Conservation (phyloP, 2,113 vertebrate genomes). For the Hymenochirus boettgeri region DNA sequence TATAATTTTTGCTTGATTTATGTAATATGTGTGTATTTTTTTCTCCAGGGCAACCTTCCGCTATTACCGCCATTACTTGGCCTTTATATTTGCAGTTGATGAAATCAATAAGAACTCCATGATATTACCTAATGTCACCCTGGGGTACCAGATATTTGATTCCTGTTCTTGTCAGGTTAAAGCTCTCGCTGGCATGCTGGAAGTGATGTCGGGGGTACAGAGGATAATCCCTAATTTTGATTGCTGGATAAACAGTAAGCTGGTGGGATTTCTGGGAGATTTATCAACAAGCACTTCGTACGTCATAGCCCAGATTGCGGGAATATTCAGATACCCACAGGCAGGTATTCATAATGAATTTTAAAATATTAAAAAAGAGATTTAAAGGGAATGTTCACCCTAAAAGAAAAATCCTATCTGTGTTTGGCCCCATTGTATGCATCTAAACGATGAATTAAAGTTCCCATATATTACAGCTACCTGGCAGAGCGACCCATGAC, state of each 20-base stretch:
- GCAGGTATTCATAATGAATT: neutral
- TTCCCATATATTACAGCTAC: too few relatives aligned
- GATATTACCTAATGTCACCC: conserved; percentile 10
- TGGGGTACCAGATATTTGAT: conserved; percentile 12
- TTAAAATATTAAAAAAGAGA: too few relatives aligned
- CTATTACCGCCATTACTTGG: conserved; percentile 12
- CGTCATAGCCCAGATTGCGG: neutral
- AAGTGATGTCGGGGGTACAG: neutral
- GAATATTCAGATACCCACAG: conserved; percentile 12
- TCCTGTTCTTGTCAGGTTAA: conserved; percentile 3
- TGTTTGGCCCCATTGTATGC: too few relatives aligned
- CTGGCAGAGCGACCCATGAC: too few relatives aligned
- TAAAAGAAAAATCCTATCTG: too few relatives aligned
- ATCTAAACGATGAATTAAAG: too few relatives aligned
- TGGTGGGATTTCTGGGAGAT: conserved; percentile 12
- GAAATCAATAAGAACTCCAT: conserved; percentile 8
- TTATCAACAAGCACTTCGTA: neutral
- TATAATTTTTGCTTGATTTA: too few relatives aligned
- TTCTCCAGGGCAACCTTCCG: neutral
- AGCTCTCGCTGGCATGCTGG: neutral
- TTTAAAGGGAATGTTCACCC: too few relatives aligned
- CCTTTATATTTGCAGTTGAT: conserved; percentile 14
- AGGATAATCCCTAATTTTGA: neutral
- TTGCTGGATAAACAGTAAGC: neutral
- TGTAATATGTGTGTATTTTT: neutral